A percentile compares a stretch with the other conserved stretches of the same genome.
Conservation (phyloP, 2,888 invertebrate species). For the Leucophora obtusa region DNA sequence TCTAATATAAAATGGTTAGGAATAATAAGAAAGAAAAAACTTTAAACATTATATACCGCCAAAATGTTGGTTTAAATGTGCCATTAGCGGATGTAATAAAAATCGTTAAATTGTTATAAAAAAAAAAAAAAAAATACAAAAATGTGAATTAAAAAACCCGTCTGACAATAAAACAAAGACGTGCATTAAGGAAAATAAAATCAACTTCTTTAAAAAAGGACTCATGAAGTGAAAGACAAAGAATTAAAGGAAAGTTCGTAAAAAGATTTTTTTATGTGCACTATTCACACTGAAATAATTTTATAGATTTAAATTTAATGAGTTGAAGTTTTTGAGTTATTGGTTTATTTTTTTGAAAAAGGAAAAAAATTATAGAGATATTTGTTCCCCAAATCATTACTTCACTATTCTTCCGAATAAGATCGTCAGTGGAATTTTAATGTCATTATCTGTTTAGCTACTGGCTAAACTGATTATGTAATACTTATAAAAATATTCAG, state of each 20-base stretch:
- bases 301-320: too few species aligned
- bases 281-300: slow-evolving; percentile 17
- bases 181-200: slow-evolving; percentile 35
- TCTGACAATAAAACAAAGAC: slow-evolving; percentile 47
- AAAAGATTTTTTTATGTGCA: background rate
- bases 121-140: slow-evolving; percentile 6
- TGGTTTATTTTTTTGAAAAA: too few species aligned
- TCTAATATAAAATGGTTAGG: slow-evolving; percentile 1
- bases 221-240: slow-evolving; percentile 14
- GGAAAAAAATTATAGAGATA: too few species aligned
- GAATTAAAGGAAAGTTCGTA: background rate
- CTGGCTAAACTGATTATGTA: too few species aligned
- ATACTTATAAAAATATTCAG: too few species aligned
- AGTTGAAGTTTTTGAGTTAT: too few species aligned
- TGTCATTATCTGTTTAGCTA: too few species aligned
- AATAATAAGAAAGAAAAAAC: slow-evolving; percentile 40
- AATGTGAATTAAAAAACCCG: slow-evolving; percentile 14
- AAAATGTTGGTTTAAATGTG: slow-evolving; percentile 66
- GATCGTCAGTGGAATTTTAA: too few species aligned
- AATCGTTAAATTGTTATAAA: slow-evolving; percentile 61
- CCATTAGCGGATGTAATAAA: slow-evolving; percentile 68
- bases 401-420: too few species aligned
- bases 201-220: slow-evolving; percentile 26
- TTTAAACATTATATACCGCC: slow-evolving; percentile 59
- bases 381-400: too few species aligned